Evolutionary conservation across 2,113 vertebrate genomes (phyloP).

Genomic region (Hucho hucho): DNA sequence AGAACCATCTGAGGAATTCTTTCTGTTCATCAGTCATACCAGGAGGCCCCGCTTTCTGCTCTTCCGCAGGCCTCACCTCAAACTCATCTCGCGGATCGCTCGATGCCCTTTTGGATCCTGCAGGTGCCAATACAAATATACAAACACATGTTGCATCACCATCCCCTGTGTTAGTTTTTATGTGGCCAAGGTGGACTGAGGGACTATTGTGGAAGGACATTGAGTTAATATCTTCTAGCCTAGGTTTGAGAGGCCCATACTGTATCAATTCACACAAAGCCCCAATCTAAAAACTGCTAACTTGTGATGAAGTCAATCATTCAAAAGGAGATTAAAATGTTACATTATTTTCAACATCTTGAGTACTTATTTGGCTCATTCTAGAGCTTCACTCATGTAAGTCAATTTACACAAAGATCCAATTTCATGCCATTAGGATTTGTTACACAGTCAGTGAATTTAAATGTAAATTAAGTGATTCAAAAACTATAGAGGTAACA

Average conservation of each 20-base stretch:
- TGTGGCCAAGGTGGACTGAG: neutral
- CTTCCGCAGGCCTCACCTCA: slow-evolving; percentile 1
- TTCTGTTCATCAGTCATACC: slow-evolving; percentile 65
- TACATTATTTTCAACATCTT: neutral
- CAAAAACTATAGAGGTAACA: neutral
- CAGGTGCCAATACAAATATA: slow-evolving; percentile 21
- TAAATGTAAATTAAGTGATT: neutral
- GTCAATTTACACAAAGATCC: neutral
- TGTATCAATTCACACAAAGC: neutral
- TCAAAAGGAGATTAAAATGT: neutral
- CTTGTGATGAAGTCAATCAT: too few species aligned
- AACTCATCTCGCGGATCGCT: slow-evolving; percentile 25
- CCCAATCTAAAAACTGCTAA: too few species aligned
- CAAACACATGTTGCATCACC: neutral
- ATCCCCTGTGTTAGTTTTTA: neutral
- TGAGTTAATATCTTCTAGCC: neutral
- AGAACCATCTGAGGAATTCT: slow-evolving; percentile 81
- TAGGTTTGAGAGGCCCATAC: neutral
- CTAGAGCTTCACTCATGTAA: neutral
- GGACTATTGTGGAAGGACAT: neutral
- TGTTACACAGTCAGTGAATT: neutral
- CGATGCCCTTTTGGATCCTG: slow-evolving; percentile 66
- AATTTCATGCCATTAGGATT: neutral
- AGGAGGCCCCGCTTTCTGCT: neutral
- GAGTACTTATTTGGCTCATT: neutral